phyloP scores from a whole-genome alignment of 1,140 invertebrate species.

The Eumaeus atala region DNA sequence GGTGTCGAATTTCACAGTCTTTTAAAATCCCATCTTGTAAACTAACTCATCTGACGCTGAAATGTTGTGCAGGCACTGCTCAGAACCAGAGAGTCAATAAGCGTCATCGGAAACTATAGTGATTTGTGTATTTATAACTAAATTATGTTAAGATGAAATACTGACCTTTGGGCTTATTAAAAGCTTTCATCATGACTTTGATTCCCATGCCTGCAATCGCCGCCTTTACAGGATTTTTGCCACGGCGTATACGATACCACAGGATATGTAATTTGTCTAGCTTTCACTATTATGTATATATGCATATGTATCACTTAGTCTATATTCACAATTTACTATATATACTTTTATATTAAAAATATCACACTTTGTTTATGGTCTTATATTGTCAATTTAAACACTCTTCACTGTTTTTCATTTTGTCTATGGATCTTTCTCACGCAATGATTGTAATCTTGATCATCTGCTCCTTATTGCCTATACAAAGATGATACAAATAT shows the following conservation, averaged over 20 bases:
- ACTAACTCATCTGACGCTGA: no score
- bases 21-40: no score
- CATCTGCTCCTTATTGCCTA: conserved; percentile 44
- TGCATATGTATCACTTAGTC: conserved; percentile 14
- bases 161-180: conserved; percentile 75
- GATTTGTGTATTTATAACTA: no score
- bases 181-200: conserved; percentile 76
- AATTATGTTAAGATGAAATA: conserved; percentile 3
- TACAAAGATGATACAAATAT: conserved; percentile 16
- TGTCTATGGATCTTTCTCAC: conserved; percentile 43
- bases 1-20: no score
- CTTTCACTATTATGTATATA: conserved; percentile 27
- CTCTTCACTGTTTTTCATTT: conserved; percentile 73
- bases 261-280: conserved; percentile 24
- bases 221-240: conserved; percentile 45
- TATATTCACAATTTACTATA: conserved; percentile 43
- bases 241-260: conserved; percentile 37
- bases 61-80: no score
- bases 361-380: conserved; percentile 55
- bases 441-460: conserved; percentile 38
- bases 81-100: no score
- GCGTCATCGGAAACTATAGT: no score
- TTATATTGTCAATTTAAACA: conserved; percentile 52
- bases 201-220: conserved; percentile 74
- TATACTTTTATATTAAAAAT: conserved; percentile 57